Conservation (phyloP, 2,797 vertebrate genomes). For the Sebastes umbrosus region DNA sequence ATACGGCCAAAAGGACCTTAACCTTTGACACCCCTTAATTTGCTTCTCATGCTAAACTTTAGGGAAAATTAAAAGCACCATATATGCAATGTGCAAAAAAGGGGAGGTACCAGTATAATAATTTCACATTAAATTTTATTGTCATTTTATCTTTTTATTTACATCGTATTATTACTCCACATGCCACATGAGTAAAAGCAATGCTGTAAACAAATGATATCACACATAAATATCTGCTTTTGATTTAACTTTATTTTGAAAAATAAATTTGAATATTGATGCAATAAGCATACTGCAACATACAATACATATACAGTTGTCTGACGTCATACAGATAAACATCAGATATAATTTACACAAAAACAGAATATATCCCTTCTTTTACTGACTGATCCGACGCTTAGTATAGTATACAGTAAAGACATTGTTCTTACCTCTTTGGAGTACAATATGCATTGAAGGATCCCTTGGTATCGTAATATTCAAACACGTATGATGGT, state of each 20-base stretch:
- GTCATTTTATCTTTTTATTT: not conserved
- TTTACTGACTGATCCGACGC: constrained; percentile 13
- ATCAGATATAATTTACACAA: constrained; percentile 30
- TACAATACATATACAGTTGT: constrained; percentile 41
- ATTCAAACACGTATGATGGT: not conserved
- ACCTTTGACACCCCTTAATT: not conserved
- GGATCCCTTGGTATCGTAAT: not conserved
- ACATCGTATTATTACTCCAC: not conserved
- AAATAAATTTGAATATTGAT: constrained; percentile 74
- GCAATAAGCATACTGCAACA: constrained; percentile 63
- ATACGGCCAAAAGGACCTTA: not conserved
- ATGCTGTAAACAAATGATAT: not conserved
- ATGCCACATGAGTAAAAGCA: not conserved
- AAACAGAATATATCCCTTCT: constrained; percentile 18
- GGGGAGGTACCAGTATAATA: not conserved
- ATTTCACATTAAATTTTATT: not conserved
- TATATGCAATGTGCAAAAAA: not conserved
- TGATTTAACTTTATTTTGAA: constrained; percentile 69
- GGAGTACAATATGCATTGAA: not conserved
- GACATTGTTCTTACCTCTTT: not conserved
- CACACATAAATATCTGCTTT: not conserved
- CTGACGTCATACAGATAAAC: constrained; percentile 29
- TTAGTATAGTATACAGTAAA: not conserved
- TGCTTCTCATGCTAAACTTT: not conserved
- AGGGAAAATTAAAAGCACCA: not conserved